Conservation (phyloP, 2,888 invertebrate species). For the Pterostichus niger region DNA sequence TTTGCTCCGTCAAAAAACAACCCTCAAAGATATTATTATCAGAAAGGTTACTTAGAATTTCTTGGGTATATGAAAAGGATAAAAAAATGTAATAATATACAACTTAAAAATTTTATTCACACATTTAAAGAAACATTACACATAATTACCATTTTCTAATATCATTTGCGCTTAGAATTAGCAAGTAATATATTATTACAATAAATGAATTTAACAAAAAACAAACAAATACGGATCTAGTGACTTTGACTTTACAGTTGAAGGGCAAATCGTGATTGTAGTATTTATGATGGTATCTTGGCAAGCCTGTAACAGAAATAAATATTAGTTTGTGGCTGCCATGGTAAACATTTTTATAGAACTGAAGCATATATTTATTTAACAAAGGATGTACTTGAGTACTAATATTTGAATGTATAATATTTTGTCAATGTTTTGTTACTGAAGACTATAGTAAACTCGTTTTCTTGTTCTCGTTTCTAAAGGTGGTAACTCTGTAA, state of each 20-base stretch:
- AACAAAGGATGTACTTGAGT: not conserved
- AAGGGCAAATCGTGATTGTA: no score
- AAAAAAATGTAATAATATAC: no score
- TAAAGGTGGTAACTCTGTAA: no score
- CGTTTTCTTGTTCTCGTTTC: no score
- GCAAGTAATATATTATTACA: slow-evolving; percentile 5
- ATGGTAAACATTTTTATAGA: not conserved
- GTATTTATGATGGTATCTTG: not conserved
- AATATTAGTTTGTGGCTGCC: not conserved
- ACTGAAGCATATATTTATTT: not conserved
- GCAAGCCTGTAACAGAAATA: not conserved
- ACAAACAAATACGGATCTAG: not conserved
- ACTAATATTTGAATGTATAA: no score
- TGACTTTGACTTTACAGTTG: not conserved
- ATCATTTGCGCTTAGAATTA: not conserved
- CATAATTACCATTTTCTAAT: not conserved
- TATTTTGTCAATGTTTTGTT: no score
- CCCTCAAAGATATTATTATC: no score
- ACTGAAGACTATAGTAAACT: no score
- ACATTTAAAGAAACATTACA: not conserved
- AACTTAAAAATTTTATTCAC: no score
- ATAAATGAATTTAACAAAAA: not conserved
- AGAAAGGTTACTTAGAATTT: no score
- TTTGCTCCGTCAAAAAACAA: no score
- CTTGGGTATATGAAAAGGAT: no score